phyloP scores from a whole-genome alignment of 2,797 vertebrate species.

The Craterocephalus amniculus region DNA sequence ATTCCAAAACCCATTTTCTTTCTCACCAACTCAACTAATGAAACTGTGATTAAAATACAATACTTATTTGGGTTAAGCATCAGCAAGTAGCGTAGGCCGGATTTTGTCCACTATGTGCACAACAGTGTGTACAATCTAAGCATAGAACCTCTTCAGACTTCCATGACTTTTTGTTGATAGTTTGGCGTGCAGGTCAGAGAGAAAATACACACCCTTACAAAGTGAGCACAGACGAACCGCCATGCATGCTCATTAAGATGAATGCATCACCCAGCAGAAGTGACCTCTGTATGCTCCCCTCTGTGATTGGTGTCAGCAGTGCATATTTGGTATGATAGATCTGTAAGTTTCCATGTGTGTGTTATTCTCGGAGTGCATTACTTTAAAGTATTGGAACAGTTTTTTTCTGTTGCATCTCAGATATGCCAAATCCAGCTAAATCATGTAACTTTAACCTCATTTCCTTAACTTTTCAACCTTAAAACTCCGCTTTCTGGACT shows the following conservation, averaged over 20 bases:
- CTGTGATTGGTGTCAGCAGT: neutral
- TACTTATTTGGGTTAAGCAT: neutral
- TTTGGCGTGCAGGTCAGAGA: slow-evolving; percentile 14
- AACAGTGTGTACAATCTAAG: slow-evolving; percentile 3
- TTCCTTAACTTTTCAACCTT: too few species aligned
- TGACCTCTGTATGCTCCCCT: neutral
- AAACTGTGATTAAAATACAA: slow-evolving; percentile 47
- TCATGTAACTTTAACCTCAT: too few species aligned
- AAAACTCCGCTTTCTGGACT: too few species aligned
- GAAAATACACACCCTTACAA: slow-evolving; percentile 25
- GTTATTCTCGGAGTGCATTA: neutral
- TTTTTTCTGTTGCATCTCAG: slow-evolving; percentile 10
- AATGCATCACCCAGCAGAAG: neutral
- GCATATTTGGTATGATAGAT: neutral
- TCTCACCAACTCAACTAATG: slow-evolving; percentile 64
- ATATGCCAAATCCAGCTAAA: too few species aligned
- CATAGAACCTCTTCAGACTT: slow-evolving; percentile 13
- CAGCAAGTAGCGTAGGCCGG: neutral
- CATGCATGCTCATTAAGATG: slow-evolving; percentile 3
- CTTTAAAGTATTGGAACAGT: neutral
- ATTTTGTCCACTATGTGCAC: slow-evolving; percentile 1
- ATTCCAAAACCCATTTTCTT: slow-evolving; percentile 77
- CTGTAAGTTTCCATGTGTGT: neutral
- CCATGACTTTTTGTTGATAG: slow-evolving; percentile 37
- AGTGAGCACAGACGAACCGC: slow-evolving; percentile 22